These are phyloP conservation scores for Orientallactaga bullata DNA, from an alignment of 2,113 vertebrate species.

Conservation along the genomic window DNA sequence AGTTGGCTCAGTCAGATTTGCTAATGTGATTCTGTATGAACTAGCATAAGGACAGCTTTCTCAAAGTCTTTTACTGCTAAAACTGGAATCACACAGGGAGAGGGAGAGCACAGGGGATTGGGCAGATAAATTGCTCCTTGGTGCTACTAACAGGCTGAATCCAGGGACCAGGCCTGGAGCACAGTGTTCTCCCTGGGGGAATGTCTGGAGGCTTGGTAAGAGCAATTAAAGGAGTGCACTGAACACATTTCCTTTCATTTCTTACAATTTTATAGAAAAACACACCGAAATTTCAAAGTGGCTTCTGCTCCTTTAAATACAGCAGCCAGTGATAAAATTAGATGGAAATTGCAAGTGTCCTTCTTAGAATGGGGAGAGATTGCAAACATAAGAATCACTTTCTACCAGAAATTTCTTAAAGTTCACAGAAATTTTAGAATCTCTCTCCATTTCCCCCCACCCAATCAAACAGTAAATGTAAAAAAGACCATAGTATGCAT, in stretches of 20 bases:
- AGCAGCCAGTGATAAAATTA: slow-evolving; percentile 6
- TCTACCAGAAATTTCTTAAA: slow-evolving; percentile 26
- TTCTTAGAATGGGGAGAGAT: not conserved
- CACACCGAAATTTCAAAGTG: slow-evolving; percentile 26
- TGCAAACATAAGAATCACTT: slow-evolving; percentile 42
- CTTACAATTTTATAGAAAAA: slow-evolving; percentile 31
- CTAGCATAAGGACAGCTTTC: slow-evolving; percentile 10
- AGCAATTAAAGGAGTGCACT: slow-evolving; percentile 56
- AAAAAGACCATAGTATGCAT: not conserved
- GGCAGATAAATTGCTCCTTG: slow-evolving; percentile 37
- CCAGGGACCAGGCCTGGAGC: not conserved
- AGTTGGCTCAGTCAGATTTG: not conserved
- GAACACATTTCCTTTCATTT: slow-evolving; percentile 26
- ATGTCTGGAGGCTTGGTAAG: slow-evolving; percentile 48
- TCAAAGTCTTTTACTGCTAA: slow-evolving; percentile 47
- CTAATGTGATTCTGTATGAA: not conserved
- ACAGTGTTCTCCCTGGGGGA: not conserved
- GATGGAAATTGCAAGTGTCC: not conserved
- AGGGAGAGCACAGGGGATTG: not conserved
- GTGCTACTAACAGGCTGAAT: slow-evolving; percentile 38
- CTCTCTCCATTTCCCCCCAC: not conserved
- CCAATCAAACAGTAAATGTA: not conserved
- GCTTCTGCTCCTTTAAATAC: slow-evolving; percentile 49
- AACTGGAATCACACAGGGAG: slow-evolving; percentile 20
- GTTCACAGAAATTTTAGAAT: not conserved